These are phyloP conservation scores for Panagrolaimus sp. DNA, from an alignment of 1,140 invertebrate genomes.

Conservation along the genomic window DNA sequence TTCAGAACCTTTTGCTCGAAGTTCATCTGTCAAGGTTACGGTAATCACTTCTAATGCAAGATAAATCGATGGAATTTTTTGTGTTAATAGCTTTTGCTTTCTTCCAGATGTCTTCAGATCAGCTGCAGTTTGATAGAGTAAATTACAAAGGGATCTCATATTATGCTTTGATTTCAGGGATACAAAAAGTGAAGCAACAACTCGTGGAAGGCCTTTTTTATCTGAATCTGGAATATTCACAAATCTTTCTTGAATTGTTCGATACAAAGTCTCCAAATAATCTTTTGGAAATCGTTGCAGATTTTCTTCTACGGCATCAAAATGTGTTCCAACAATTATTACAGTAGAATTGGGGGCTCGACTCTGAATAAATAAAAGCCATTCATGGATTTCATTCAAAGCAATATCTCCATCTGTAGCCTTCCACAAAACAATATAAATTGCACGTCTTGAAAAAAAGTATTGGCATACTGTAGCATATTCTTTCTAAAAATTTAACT, in stretches of 20 bases:
- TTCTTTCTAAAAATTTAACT: conserved; percentile 66
- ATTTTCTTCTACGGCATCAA: conserved; percentile 69
- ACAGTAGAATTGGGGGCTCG: conserved; percentile 86
- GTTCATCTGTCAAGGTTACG: conserved; percentile 58
- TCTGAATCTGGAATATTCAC: conserved; percentile 88
- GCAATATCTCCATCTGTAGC: conserved; percentile 85
- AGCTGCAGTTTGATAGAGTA: conserved; percentile 83
- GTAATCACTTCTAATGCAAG: conserved; percentile 79
- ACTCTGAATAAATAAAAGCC: conserved; percentile 90
- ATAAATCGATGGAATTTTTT: conserved; percentile 90
- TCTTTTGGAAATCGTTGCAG: conserved; percentile 68
- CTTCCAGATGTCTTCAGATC: conserved; percentile 78
- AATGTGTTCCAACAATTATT: conserved; percentile 87
- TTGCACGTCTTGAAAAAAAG: conserved; percentile 85
- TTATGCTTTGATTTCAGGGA: conserved; percentile 80
- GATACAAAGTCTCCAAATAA: conserved; percentile 76
- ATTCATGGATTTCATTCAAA: conserved; percentile 80
- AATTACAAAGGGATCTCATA: conserved; percentile 79
- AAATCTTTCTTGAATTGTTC: conserved; percentile 73
- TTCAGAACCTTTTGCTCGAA: conserved; percentile 65
- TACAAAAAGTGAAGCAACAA: conserved; percentile 86
- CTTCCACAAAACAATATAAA: conserved; percentile 91
- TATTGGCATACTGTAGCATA: conserved; percentile 98
- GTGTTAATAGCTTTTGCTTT: conserved; percentile 81
- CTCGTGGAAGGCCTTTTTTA: conserved; percentile 84